phyloP scores from a whole-genome alignment of 1,140 invertebrate genomes.

The Popillia japonica region DNA sequence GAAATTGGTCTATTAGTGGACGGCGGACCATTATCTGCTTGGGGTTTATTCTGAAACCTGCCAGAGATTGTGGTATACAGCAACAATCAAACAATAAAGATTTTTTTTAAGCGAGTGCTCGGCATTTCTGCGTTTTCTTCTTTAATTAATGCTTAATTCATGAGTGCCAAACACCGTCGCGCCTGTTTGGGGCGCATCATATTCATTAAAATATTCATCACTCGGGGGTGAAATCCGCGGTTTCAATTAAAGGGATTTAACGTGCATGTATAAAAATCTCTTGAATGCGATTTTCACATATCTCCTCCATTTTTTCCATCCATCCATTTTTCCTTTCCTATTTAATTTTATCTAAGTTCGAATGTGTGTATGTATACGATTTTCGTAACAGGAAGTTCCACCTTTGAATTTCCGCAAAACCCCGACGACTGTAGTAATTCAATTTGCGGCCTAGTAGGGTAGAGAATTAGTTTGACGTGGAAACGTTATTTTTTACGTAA shows the following conservation, averaged over 20 bases:
- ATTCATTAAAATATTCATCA: slow-evolving; percentile 20
- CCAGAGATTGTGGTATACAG: not conserved
- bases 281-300: not conserved
- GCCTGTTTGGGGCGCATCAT: not conserved
- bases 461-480: not conserved
- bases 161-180: slow-evolving; percentile 8
- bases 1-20: slow-evolving; percentile 31
- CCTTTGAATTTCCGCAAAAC: too few species aligned
- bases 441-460: not conserved
- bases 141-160: slow-evolving; percentile 32
- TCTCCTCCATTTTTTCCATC: too few species aligned
- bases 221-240: not conserved
- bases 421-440: too few species aligned
- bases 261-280: not conserved
- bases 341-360: too few species aligned
- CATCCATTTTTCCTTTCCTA: too few species aligned
- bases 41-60: not conserved
- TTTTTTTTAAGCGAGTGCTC: too few species aligned
- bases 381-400: too few species aligned
- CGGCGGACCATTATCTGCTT: not conserved
- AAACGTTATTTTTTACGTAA: not conserved
- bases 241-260: not conserved
- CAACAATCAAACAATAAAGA: slow-evolving; percentile 31
- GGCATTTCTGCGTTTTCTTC: not conserved
- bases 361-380: not conserved